Base-by-base conservation (phyloP, 2,797 vertebrate genomes). In the Platyrinchus mystaceus region DNA sequence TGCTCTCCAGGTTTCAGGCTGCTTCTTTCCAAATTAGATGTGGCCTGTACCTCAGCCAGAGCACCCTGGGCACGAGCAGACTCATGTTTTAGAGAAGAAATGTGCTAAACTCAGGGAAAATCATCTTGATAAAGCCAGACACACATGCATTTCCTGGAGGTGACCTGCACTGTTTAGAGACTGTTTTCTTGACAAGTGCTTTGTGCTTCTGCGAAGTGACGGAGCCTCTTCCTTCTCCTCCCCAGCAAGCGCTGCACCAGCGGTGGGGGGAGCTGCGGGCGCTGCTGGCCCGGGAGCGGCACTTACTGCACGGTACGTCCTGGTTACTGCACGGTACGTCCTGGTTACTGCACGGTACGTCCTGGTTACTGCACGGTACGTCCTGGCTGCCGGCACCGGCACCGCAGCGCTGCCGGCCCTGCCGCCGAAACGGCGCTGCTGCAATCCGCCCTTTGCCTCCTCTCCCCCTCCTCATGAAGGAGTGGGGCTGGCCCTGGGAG, bases 211-310 rank as follows among this genome's bases (percentile, higher is more conserved):
- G 2, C 0, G 9, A 7, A 18, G 39, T 94, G 66, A 89, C 59
- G 3, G 28, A 28, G 60, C 20, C 41, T 32, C 18, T 12, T 75
- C 59, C 52, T 70, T 90, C 59, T 71, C 96, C 59, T 71, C 96
- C 88, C 59, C 97, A 99, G 99, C 98, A 98, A 98, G 98, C 94
- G 12, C 97, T 99, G 89, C 98, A 96, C 92, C 98, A 99, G 97
- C 99, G 98, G 85, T 81, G 98, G 97, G 93, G 97, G 75, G 99
- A 99, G 98, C 92, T 99, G 95, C 98, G 98, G 80, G 89, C 96
- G 3, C 97, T 99, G n/a, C 98, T 97, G n/a, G 95, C 98, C 95
- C 98, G 98, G 97, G 99, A 99, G 97, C 98, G 97, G 32, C 98
- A 95, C 20, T 94, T 99, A 41, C 96, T 97, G 96, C 97, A 98